phyloP scores from a whole-genome alignment of 2,113 vertebrate genomes.

The Ictalurus punctatus region DNA sequence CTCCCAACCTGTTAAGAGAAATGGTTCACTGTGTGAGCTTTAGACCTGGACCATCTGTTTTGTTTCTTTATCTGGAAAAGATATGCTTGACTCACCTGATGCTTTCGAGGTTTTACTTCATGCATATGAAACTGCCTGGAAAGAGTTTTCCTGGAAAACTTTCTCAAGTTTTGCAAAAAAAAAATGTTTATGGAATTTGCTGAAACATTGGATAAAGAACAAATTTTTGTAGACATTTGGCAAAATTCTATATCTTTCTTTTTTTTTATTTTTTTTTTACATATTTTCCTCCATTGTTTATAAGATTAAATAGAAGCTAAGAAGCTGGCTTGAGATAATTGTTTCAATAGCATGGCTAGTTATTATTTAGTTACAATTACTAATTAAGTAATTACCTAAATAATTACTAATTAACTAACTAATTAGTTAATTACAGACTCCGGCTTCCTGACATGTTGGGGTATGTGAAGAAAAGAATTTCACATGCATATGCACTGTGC shows the following conservation, averaged over 20 bases:
- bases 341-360: not conserved
- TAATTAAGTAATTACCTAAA: too few species aligned
- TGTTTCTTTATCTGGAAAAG: conserved; percentile 42
- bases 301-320: not conserved
- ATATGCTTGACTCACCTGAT: conserved; percentile 23
- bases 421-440: too few species aligned
- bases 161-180: not conserved
- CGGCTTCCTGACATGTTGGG: too few species aligned
- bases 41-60: conserved; percentile 44
- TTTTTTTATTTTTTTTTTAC: not conserved
- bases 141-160: not conserved
- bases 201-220: not conserved
- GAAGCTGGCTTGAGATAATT: not conserved
- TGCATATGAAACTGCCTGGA: not conserved
- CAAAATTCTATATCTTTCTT: not conserved
- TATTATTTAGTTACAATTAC: too few species aligned
- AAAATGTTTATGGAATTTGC: not conserved
- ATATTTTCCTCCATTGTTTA: not conserved
- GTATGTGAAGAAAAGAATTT: too few species aligned
- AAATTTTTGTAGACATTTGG: not conserved
- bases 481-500: too few species aligned
- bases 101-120: conserved; percentile 4
- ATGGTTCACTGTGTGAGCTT: conserved; percentile 32
- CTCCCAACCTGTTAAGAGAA: conserved; percentile 38
- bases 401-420: too few species aligned